phyloP scores from a whole-genome alignment of 37 sponge, comb jelly and placozoan species.

The Dysidea cf. avara region DNA sequence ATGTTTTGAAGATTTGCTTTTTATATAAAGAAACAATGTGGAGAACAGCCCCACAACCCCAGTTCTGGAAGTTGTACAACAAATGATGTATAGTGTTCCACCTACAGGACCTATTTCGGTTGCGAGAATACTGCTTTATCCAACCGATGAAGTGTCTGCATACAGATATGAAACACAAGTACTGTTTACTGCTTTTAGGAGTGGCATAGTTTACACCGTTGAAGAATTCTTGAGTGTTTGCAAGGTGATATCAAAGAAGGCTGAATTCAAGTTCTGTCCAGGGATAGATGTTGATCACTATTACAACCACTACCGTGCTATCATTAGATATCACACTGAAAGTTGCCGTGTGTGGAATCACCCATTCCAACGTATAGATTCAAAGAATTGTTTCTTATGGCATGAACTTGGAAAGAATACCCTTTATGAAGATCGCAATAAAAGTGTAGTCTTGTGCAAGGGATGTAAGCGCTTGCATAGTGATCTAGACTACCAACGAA shows the following conservation, averaged over 20 bases:
- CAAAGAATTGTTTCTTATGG: conserved; percentile 23
- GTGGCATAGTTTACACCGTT: conserved; percentile 11
- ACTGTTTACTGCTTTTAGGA: too few relatives aligned
- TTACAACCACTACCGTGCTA: conserved; percentile 10
- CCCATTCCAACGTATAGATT: conserved; percentile 38
- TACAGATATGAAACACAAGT: too few relatives aligned
- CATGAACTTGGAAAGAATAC: conserved; percentile 34
- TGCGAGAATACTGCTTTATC: too few relatives aligned
- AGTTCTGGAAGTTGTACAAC: too few relatives aligned
- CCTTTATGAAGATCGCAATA: conserved; percentile 6
- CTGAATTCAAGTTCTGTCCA: conserved; percentile 42
- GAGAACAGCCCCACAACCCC: too few relatives aligned
- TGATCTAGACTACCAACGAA: conserved; percentile 17
- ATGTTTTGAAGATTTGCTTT: too few relatives aligned
- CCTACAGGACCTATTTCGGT: too few relatives aligned
- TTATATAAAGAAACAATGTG: too few relatives aligned
- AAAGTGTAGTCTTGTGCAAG: conserved; percentile 11
- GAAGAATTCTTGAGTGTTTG: conserved; percentile 17
- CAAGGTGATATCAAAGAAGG: conserved; percentile 1
- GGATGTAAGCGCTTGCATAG: conserved; percentile 13
- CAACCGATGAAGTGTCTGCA: too few relatives aligned
- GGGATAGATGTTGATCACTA: conserved; percentile 8
- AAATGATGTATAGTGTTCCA: too few relatives aligned
- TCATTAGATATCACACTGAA: conserved; percentile 31
- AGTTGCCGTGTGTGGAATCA: conserved; percentile 8